phyloP scores from a whole-genome alignment of 2,113 vertebrate species.

The Ptychochromis oligacanthus region DNA sequence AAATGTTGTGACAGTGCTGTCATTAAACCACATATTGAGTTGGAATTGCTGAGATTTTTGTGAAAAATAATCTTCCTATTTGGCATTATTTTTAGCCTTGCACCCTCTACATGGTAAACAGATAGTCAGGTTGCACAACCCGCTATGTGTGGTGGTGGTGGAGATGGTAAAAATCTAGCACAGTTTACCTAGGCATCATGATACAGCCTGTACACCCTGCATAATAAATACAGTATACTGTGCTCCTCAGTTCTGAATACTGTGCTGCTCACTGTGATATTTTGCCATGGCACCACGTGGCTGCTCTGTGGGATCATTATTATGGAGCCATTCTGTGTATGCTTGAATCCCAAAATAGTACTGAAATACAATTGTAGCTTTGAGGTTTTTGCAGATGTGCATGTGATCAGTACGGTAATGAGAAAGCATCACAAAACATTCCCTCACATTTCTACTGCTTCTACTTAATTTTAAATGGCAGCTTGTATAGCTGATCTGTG shows the following conservation, averaged over 20 bases:
- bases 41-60: background rate
- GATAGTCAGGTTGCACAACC: no score
- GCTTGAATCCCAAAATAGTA: constrained; percentile 18
- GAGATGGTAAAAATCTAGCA: no score
- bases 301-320: constrained; percentile 10
- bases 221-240: background rate
- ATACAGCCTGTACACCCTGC: no score
- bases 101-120: no score
- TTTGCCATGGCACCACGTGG: constrained; percentile 5
- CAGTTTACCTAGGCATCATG: no score
- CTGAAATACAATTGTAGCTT: background rate
- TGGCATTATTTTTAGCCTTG: background rate
- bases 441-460: background rate
- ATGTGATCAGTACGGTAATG: constrained; percentile 5
- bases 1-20: no score
- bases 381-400: constrained; percentile 36
- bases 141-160: no score
- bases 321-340: constrained; percentile 5
- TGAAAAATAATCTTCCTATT: background rate
- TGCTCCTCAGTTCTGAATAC: background rate
- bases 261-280: background rate
- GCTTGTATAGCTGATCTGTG: constrained; percentile 1
- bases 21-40: no score
- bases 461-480: constrained; percentile 1
- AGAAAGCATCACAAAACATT: background rate